These are phyloP conservation scores for Emydura subglobosa DNA, from an alignment of 2,113 vertebrate species.

Conservation along the genomic window DNA sequence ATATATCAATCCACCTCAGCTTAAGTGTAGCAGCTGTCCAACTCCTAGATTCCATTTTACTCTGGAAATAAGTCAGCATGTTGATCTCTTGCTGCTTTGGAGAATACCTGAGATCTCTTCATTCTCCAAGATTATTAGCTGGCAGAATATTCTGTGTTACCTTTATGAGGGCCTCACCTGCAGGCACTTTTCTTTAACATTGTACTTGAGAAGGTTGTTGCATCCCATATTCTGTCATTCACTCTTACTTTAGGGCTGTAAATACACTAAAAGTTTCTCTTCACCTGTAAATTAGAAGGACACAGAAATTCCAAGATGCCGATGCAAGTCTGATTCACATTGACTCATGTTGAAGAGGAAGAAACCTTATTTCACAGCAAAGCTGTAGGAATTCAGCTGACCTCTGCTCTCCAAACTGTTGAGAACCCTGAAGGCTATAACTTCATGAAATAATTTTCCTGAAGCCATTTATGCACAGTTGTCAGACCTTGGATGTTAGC, in stretches of 20 bases:
- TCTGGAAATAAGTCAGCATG: background rate
- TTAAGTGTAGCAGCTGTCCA: conserved; percentile 49
- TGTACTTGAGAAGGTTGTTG: conserved; percentile 7
- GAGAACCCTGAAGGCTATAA: background rate
- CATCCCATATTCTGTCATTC: conserved; percentile 4
- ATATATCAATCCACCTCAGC: background rate
- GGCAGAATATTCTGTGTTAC: conserved; percentile 14
- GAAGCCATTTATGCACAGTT: background rate
- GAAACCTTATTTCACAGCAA: conserved; percentile 13
- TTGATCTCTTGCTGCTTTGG: conserved; percentile 19
- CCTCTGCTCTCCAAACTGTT: background rate
- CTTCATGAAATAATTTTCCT: background rate
- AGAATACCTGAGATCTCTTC: background rate
- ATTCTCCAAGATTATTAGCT: conserved; percentile 34
- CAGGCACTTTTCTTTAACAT: conserved; percentile 39
- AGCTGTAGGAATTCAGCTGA: background rate
- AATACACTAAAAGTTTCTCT: conserved; percentile 15
- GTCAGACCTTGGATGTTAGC: background rate
- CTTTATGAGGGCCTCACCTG: conserved; percentile 22
- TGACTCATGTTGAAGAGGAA: background rate
- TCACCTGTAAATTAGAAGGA: conserved; percentile 33
- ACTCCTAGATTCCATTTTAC: background rate
- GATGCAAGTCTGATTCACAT: background rate
- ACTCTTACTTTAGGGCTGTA: conserved; percentile 29
- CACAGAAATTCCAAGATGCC: background rate